phyloP scores from a whole-genome alignment of 2,888 invertebrate species.

The Cantharis rustica region DNA sequence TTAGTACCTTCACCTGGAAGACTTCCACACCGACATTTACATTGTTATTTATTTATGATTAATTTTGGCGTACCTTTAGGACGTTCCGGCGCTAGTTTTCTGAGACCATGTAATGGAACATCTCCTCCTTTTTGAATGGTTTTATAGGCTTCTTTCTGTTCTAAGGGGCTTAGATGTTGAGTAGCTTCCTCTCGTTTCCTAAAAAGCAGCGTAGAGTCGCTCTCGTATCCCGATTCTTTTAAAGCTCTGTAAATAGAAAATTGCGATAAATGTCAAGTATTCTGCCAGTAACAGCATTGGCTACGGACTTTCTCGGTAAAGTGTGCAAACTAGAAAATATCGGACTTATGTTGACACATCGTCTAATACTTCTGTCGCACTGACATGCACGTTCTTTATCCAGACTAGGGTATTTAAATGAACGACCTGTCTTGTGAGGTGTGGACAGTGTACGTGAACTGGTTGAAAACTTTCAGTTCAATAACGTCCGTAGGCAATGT shows the following conservation, averaged over 20 bases:
- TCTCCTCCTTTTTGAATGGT: constrained; percentile 93
- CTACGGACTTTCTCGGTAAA: not conserved
- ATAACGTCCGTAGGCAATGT: not conserved
- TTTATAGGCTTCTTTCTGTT: constrained; percentile 83
- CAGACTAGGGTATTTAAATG: not conserved
- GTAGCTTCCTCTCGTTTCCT: constrained; percentile 70
- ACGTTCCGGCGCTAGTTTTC: constrained; percentile 86
- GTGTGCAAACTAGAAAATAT: not conserved
- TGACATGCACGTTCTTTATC: not conserved
- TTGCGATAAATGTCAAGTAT: constrained; percentile 8
- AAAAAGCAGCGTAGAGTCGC: constrained; percentile 87
- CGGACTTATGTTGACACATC: not conserved
- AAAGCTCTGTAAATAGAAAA: constrained; percentile 65
- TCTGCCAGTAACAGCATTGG: not conserved
- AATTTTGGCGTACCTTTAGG: constrained; percentile 67
- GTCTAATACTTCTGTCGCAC: not conserved
- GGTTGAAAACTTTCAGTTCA: not conserved
- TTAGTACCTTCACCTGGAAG: constrained; percentile 25
- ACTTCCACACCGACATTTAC: not conserved
- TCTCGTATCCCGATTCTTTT: constrained; percentile 90
- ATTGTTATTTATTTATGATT: not conserved
- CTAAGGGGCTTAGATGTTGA: constrained; percentile 76
- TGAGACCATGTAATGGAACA: constrained; percentile 88
- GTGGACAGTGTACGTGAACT: not conserved
- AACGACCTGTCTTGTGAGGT: not conserved